A percentile compares a stretch with the other conserved stretches of the same genome.
phyloP scores from a whole-genome alignment of 2,888 invertebrate species.

The Torymus auratus region DNA sequence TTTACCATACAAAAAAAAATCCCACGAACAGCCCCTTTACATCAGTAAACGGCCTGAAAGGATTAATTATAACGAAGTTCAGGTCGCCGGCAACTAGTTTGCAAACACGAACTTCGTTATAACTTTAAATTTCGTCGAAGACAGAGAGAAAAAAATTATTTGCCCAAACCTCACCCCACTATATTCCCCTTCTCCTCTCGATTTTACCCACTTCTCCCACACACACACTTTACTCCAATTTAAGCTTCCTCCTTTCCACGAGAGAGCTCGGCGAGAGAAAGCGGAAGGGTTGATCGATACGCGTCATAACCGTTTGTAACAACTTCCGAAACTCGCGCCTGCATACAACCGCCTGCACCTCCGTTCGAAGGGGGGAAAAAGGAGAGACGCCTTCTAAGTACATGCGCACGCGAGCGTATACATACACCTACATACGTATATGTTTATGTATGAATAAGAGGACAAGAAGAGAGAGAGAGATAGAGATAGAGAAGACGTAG shows the following conservation, averaged over 20 bases:
- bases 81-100: not conserved
- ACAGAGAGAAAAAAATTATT: not conserved
- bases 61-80: conserved; percentile 8
- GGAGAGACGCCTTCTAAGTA: conserved; percentile 49
- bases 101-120: conserved; percentile 3
- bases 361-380: conserved; percentile 6
- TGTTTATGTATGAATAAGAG: not conserved
- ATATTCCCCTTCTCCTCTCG: too few relatives aligned
- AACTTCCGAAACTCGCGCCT: conserved; percentile 49
- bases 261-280: not conserved
- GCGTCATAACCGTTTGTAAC: conserved; percentile 53
- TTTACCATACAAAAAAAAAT: too few relatives aligned
- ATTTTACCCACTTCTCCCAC: too few relatives aligned
- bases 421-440: conserved; percentile 15
- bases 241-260: not conserved
- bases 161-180: too few relatives aligned
- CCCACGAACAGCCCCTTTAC: not conserved
- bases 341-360: conserved; percentile 27
- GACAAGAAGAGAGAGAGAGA: conserved; percentile 17
- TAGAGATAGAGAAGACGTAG: conserved; percentile 40
- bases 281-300: conserved; percentile 40
- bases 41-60: not conserved
- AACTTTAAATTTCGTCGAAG: not conserved
- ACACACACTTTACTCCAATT: too few relatives aligned
- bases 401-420: conserved; percentile 51